These are phyloP conservation scores for Tipula confusa DNA, from an alignment of 2,888 invertebrate species.

Conservation along the genomic window DNA sequence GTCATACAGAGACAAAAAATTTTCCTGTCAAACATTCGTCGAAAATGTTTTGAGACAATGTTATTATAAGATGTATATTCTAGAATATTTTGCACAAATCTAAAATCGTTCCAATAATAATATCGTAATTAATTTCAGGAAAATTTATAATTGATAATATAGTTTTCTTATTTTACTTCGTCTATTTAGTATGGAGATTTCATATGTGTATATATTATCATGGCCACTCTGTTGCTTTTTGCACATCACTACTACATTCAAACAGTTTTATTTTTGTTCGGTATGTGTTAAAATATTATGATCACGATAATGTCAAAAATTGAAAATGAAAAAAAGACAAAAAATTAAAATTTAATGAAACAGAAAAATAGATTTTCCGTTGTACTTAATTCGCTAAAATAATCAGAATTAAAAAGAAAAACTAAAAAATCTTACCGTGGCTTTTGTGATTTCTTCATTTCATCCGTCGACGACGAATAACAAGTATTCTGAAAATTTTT, in stretches of 20 bases:
- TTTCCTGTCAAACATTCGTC: background rate
- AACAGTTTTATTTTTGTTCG: background rate
- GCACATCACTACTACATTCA: background rate
- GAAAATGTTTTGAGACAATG: background rate
- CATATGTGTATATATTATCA: constrained; percentile 1
- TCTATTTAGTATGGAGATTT: background rate
- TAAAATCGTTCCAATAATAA: background rate
- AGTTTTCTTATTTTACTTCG: background rate
- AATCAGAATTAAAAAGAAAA: background rate
- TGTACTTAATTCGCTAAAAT: background rate
- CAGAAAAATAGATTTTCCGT: constrained; percentile 5
- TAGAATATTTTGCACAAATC: background rate
- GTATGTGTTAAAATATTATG: background rate
- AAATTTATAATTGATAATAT: background rate
- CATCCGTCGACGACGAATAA: constrained; percentile 32
- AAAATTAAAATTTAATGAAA: background rate
- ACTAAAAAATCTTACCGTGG: constrained; percentile 36
- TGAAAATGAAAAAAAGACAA: no score
- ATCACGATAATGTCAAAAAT: constrained; percentile 12
- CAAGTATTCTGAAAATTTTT: constrained; percentile 30
- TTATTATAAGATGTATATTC: background rate
- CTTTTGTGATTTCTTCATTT: constrained; percentile 37
- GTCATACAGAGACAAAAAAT: background rate
- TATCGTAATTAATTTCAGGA: background rate
- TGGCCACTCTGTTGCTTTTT: constrained; percentile 30